These are phyloP conservation scores for Urosaurus nigricauda DNA, from an alignment of 2,797 vertebrate species.

Conservation along the genomic window DNA sequence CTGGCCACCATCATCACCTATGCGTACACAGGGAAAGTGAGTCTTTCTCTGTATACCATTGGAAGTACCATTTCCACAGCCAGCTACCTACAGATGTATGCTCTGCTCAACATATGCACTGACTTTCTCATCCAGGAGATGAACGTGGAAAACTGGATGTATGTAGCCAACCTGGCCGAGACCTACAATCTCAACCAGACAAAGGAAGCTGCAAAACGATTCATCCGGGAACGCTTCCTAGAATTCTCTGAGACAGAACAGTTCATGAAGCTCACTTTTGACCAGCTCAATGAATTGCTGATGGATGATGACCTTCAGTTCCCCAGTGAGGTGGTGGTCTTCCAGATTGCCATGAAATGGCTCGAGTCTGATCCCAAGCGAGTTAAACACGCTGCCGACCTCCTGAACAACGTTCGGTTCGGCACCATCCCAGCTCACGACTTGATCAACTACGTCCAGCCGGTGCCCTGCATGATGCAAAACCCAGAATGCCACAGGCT, in stretches of 20 bases:
- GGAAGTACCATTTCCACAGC: constrained; percentile 86
- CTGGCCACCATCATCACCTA: constrained; percentile 86
- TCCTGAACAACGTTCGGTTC: constrained; percentile 84
- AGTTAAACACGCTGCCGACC: constrained; percentile 80
- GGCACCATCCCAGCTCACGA: constrained; percentile 88
- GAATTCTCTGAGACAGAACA: constrained; percentile 85
- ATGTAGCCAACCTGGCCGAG: constrained; percentile 86
- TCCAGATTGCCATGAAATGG: constrained; percentile 88
- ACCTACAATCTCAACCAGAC: constrained; percentile 82
- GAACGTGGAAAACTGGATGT: constrained; percentile 86
- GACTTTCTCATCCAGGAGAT: constrained; percentile 87
- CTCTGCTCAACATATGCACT: constrained; percentile 86
- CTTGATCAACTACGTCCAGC: constrained; percentile 87
- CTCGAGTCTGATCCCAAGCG: constrained; percentile 85
- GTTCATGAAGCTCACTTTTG: constrained; percentile 86
- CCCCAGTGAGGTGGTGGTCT: constrained; percentile 84
- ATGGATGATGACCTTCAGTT: constrained; percentile 84
- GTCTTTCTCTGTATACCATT: constrained; percentile 89
- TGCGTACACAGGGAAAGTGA: constrained; percentile 86
- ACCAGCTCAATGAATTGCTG: constrained; percentile 86
- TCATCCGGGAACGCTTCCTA: constrained; percentile 85
- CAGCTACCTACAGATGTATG: constrained; percentile 82
- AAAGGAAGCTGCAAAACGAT: constrained; percentile 80
- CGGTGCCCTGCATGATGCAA: constrained; percentile 87
- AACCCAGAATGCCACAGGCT: constrained; percentile 87